Conservation (phyloP, 1,140 invertebrate species). For the Philopotamus ludificatus region DNA sequence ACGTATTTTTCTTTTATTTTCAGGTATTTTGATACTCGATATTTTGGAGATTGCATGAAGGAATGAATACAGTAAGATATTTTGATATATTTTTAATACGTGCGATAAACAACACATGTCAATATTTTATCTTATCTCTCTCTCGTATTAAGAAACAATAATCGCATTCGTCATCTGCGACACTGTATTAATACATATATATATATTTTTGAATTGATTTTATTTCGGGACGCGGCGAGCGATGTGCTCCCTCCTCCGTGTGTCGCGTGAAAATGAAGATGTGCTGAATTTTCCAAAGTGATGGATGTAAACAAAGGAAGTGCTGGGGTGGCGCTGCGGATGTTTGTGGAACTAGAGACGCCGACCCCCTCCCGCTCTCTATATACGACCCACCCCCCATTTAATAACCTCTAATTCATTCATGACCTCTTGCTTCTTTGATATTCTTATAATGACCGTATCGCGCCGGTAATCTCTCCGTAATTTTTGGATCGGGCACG, state of each 20-base stretch:
- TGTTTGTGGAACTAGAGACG: too few relatives aligned
- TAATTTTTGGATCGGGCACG: too few relatives aligned
- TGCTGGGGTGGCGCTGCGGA: too few relatives aligned
- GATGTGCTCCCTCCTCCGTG: not conserved
- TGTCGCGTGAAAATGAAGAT: not conserved
- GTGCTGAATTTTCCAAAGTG: slow-evolving; percentile 4
- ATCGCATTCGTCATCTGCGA: not conserved
- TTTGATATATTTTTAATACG: too few relatives aligned
- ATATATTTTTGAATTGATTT: too few relatives aligned
- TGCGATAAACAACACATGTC: not conserved
- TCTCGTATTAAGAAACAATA: not conserved
- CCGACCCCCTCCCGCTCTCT: slow-evolving; percentile 16
- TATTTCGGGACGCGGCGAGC: not conserved
- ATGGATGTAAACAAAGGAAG: slow-evolving; percentile 20
- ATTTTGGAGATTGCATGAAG: not conserved
- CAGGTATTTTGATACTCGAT: not conserved
- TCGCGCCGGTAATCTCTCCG: too few relatives aligned
- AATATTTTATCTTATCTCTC: not conserved
- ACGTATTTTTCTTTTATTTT: not conserved
- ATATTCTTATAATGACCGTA: not conserved
- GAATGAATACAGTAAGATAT: too few relatives aligned
- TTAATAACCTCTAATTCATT: slow-evolving; percentile 39
- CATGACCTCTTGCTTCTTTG: slow-evolving; percentile 23
- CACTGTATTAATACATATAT: not conserved
- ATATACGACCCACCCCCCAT: slow-evolving; percentile 20